These are phyloP conservation scores for Pteropus rufus DNA, from an alignment of 2,797 vertebrate genomes.

Conservation along the genomic window DNA sequence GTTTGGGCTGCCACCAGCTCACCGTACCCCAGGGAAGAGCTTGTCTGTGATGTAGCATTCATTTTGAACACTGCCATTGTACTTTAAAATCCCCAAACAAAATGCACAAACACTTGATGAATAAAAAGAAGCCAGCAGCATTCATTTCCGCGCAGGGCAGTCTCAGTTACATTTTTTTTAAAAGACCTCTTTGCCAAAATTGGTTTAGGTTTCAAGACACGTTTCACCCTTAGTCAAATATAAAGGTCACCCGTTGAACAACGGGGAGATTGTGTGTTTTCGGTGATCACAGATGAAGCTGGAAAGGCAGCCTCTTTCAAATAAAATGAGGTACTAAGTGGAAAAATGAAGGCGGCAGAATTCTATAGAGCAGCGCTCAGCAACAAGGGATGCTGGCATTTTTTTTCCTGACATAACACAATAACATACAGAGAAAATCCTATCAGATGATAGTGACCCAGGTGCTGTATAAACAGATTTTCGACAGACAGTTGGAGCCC, in stretches of 20 bases:
- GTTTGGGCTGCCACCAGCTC: background rate
- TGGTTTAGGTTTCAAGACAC: constrained; percentile 60
- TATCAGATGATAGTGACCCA: constrained; percentile 43
- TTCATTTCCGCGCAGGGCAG: constrained; percentile 6
- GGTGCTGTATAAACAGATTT: constrained; percentile 51
- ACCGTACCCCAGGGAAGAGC: constrained; percentile 30
- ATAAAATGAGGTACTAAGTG: background rate
- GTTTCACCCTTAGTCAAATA: constrained; percentile 51
- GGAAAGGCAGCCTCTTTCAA: constrained; percentile 16
- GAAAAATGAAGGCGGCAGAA: constrained; percentile 21
- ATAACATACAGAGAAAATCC: background rate
- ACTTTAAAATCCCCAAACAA: constrained; percentile 61
- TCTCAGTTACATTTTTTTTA: constrained; percentile 23
- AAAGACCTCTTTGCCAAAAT: constrained; percentile 60
- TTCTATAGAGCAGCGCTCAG: background rate
- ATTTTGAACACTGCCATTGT: constrained; percentile 50
- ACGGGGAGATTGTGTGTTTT: constrained; percentile 2
- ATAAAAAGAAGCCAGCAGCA: constrained; percentile 54
- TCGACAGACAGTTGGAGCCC: background rate
- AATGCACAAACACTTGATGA: constrained; percentile 46
- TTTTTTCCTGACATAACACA: constrained; percentile 41
- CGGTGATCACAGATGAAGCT: background rate
- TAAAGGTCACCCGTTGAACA: constrained; percentile 49
- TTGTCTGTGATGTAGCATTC: constrained; percentile 46
- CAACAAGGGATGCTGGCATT: background rate